These are phyloP conservation scores for Syngnathoides biaculeatus DNA, from an alignment of 2,113 vertebrate species.

Conservation along the genomic window DNA sequence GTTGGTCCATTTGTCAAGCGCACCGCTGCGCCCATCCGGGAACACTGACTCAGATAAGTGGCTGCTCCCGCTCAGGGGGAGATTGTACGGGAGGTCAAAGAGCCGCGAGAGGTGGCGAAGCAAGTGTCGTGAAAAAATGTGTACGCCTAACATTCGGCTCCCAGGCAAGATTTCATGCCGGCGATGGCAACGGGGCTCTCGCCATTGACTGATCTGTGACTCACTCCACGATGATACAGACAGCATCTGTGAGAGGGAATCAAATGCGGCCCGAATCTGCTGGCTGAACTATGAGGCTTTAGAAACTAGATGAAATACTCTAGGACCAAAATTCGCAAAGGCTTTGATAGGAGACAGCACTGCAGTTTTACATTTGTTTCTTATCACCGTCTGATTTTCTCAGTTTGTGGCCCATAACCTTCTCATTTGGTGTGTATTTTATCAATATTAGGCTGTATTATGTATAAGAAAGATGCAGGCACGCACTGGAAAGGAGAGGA, in stretches of 20 bases:
- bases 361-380: background rate
- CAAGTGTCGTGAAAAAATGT: slow-evolving; percentile 50
- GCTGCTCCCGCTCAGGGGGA: slow-evolving; percentile 39
- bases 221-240: slow-evolving; percentile 59
- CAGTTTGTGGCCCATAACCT: background rate
- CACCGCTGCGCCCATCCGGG: slow-evolving; percentile 38
- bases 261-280: slow-evolving; percentile 48
- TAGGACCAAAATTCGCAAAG: slow-evolving; percentile 20
- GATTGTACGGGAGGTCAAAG: slow-evolving; percentile 50
- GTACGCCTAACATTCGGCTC: slow-evolving; percentile 53
- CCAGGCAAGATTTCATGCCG: slow-evolving; percentile 55
- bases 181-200: slow-evolving; percentile 44
- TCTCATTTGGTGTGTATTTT: background rate
- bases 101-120: slow-evolving; percentile 48
- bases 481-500: no score
- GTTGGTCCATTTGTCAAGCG: slow-evolving; percentile 50
- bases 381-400: slow-evolving; percentile 2
- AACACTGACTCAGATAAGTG: slow-evolving; percentile 63
- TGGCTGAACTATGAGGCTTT: slow-evolving; percentile 45
- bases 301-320: slow-evolving; percentile 45
- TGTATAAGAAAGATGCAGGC: no score
- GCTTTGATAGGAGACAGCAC: slow-evolving; percentile 6
- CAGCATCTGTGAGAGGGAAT: slow-evolving; percentile 60
- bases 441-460: no score
- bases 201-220: slow-evolving; percentile 62